Evolutionary conservation across 2,888 invertebrate genomes (phyloP).

Genomic region (Phymatocera aterrima): DNA sequence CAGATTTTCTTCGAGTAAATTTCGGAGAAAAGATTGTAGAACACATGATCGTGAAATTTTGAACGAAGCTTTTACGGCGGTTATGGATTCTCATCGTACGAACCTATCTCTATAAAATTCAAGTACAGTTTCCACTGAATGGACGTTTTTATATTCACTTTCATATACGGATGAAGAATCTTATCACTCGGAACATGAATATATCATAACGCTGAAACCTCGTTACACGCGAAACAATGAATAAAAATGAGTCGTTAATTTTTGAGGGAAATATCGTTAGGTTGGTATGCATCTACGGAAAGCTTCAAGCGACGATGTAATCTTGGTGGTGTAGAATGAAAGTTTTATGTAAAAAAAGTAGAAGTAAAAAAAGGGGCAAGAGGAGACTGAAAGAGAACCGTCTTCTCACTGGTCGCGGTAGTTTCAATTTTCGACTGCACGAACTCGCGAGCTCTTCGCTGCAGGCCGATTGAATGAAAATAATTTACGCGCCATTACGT

Average conservation of each 20-base stretch:
- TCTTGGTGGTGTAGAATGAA: constrained; percentile 3
- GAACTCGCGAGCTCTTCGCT: constrained; percentile 5
- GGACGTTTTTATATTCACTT: no score
- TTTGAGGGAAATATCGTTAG: no score
- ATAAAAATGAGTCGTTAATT: no score
- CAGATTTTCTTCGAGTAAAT: not conserved
- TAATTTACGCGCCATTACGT: no score
- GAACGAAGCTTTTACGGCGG: not conserved
- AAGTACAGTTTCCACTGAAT: no score
- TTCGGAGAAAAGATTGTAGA: not conserved
- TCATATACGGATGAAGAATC: no score
- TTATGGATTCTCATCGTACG: no score
- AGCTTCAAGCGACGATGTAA: not conserved
- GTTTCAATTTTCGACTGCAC: not conserved
- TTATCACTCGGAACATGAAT: no score
- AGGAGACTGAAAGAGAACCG: not conserved
- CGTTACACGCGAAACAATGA: no score
- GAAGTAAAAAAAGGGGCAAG: not conserved
- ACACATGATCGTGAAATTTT: not conserved
- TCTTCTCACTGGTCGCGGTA: not conserved
- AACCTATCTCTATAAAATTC: no score
- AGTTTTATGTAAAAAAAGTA: not conserved
- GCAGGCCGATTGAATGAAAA: constrained; percentile 4
- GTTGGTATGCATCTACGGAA: no score
- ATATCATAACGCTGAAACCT: no score